A percentile compares a stretch with the other conserved stretches of the same genome.
phyloP scores from a whole-genome alignment of 2,113 vertebrate genomes.

The Electrona antarctica region DNA sequence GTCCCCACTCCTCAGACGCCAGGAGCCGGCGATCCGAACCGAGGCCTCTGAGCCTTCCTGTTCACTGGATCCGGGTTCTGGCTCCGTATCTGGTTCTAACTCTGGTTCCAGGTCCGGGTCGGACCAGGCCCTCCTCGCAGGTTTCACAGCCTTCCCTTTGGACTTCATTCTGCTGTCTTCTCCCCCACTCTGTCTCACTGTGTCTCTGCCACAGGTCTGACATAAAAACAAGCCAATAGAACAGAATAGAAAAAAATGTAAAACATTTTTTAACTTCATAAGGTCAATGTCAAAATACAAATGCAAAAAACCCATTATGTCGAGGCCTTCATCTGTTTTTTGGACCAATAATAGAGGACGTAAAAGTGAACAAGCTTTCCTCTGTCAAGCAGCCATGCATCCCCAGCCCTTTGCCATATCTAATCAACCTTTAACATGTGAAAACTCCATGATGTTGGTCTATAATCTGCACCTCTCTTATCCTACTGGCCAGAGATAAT shows the following conservation, averaged over 20 bases:
- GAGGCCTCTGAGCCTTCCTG: conserved; percentile 83
- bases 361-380: neutral
- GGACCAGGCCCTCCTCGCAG: conserved; percentile 65
- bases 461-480: conserved; percentile 67
- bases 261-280: no score
- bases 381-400: conserved; percentile 39
- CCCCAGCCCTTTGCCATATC: conserved; percentile 51
- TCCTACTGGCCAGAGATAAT: conserved; percentile 64
- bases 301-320: no score
- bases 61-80: conserved; percentile 76
- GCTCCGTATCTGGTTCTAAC: conserved; percentile 46
- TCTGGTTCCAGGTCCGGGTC: conserved; percentile 75
- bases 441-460: conserved; percentile 69
- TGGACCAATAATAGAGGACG: neutral
- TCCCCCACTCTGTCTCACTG: conserved; percentile 17
- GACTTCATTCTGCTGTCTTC: conserved; percentile 85
- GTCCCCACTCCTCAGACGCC: conserved; percentile 61
- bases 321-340: no score
- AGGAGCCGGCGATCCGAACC: conserved; percentile 67
- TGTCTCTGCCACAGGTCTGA: conserved; percentile 31
- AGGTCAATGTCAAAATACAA: no score
- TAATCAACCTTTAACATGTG: conserved; percentile 68
- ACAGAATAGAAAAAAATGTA: neutral
- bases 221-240: neutral
- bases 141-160: conserved; percentile 85